phyloP scores from a whole-genome alignment of 2,113 vertebrate genomes.

The Sprattus sprattus region DNA sequence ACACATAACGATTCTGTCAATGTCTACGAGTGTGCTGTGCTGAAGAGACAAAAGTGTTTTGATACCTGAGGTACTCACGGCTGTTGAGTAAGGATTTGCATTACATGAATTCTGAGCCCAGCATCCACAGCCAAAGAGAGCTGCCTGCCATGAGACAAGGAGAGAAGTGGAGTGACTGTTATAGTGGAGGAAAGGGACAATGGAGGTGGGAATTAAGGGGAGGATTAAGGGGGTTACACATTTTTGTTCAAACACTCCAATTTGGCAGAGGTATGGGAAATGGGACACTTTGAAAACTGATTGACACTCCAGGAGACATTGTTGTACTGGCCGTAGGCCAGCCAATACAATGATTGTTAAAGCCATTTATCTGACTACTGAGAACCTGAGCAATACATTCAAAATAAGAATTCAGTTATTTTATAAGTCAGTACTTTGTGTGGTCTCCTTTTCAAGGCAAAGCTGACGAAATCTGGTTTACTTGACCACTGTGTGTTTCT shows the following conservation, averaged over 20 bases:
- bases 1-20: neutral
- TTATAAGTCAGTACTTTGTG: slow-evolving; percentile 7
- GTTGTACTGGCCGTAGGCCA: neutral
- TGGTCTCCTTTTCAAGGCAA: neutral
- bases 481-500: neutral
- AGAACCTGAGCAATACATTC: neutral
- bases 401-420: neutral
- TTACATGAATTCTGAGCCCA: slow-evolving; percentile 96
- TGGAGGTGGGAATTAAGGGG: neutral
- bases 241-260: neutral
- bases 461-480: neutral
- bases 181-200: neutral
- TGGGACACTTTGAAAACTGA: neutral
- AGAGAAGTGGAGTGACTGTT: too few species aligned
- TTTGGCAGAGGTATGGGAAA: neutral
- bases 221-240: neutral
- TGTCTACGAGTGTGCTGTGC: neutral
- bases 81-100: slow-evolving; percentile 91
- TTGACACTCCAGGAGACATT: neutral
- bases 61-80: slow-evolving; percentile 99
- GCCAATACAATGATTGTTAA: neutral
- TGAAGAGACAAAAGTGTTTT: slow-evolving; percentile 48
- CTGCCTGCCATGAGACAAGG: slow-evolving; percentile 74
- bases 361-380: neutral
- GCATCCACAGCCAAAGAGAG: slow-evolving; percentile 98